Base-by-base conservation (phyloP, 1,140 invertebrate genomes). In the Physella acuta region DNA sequence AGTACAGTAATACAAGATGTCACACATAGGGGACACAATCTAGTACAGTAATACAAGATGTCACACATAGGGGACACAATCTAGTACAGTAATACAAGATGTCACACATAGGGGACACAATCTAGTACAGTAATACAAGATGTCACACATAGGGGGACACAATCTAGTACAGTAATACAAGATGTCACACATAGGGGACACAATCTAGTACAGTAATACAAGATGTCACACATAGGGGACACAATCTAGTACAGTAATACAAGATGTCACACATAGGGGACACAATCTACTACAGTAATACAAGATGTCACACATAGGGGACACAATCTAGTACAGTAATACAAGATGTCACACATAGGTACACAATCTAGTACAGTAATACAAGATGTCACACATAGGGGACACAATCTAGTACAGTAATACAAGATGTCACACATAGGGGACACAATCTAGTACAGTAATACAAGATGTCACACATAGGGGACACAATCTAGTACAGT, bases 141-240 rank as follows among this genome's bases (percentile, higher is more conserved):
- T 85, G 85, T 84, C 84, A 85, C 11, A 84, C 75, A 73, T 82
- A 85, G 4, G 78, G 68, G 20, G 84, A 77, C 20, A 85, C 58
- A 17, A 82, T 76, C 81, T 82, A 66, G 20, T 65, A 68, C 70
- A 24, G 24, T 11, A 44, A 44, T 20, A 44, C 39, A 44, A n/a
- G 80, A 71, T 85, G 85, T 84, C 84, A 85, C 11, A 84, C 75
- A 73, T 82, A 85, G 4, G 78, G 68, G 20, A 77, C 20, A 85
- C 58, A 17, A 82, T 76, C 81, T 82, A 66, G 20, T 65, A 68
- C 70, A 24, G 24, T 11, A 44, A 44, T 20, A 44, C 39, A 44
- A n/a, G 80, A 71, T 85, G 85, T 84, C 84, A 85, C 11, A 84
- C 75, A 73, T 82, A 85, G 4, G 78, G 68, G 20, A 77, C 20